Evolutionary conservation across 2,888 invertebrate species (phyloP), one percentile per base, ranked within the genome.

Genomic region (Drosophila infuscata): DNA sequence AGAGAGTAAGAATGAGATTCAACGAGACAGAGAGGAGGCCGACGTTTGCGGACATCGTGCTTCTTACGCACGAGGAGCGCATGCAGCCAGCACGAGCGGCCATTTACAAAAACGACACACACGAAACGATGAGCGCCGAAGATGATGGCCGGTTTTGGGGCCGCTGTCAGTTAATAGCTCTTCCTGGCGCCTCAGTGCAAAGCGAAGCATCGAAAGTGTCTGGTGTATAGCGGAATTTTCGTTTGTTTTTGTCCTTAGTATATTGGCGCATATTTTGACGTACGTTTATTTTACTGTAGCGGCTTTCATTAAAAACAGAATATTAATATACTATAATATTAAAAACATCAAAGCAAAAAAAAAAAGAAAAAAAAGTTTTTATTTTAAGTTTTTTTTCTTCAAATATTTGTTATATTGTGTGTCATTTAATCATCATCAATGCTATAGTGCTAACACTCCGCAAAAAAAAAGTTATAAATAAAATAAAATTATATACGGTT

Each of bases 181-280:
- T 72, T 71, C 63, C 58, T 83, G 63, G 56, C 74, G 75, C 70
- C 65, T 81, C 81, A 89, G 90, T 90, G 67, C 81, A 52, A 77
- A 77, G 63, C 76, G 68, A 80, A 80, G 79, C 79, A 76, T 79
- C 81, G 73, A 77, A 77, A 73, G 75, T 79, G 72, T 69, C 71
- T 74, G 73, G 75, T 78, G 83, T 62, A 9, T 56, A 60, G 64
- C 72, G 70, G 66, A 53, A 56, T 53, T 56, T 64, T 46, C 49
- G 51, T 54, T 43, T 57, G 60, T 64, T 72, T 68, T 56, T 43
- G 43, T 30, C 63, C 53, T 35, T 59, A 57, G 70, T 68, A 67
- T 65, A 74, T 74, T 87, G 86, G 76, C 85, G 85, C 72, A 84
- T 70, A 70, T 85, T 88, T 70, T 69, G 70, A 89, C 85, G 85